Evolutionary conservation across 2,888 invertebrate species (phyloP).

Genomic region (Colletes collaris): DNA sequence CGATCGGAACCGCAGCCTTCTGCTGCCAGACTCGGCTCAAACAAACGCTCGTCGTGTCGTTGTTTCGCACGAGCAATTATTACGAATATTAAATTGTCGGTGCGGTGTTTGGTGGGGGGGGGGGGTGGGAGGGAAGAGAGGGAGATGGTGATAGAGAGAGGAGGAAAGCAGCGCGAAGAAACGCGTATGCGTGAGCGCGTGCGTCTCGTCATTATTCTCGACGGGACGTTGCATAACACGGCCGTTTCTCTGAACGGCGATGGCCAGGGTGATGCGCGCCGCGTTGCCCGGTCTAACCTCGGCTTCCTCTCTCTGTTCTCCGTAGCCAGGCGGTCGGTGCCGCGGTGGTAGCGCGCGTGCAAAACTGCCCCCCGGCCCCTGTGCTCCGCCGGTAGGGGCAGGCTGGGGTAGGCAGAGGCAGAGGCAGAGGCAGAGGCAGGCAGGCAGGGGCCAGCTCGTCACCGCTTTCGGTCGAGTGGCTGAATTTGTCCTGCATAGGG

Average conservation of each 20-base stretch:
- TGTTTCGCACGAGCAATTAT: slow-evolving; percentile 25
- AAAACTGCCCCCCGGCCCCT: slow-evolving; percentile 5
- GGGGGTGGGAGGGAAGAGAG: no score
- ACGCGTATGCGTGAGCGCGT: slow-evolving; percentile 9
- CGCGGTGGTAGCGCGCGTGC: slow-evolving; percentile 5
- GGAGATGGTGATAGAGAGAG: no score
- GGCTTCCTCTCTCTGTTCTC: not conserved
- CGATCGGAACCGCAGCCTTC: not conserved
- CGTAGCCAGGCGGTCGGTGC: not conserved
- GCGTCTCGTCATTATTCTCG: slow-evolving; percentile 50
- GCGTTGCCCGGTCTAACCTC: slow-evolving; percentile 44
- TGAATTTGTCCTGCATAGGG: slow-evolving; percentile 82
- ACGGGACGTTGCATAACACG: slow-evolving; percentile 74
- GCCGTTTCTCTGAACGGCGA: slow-evolving; percentile 58
- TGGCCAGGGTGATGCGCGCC: slow-evolving; percentile 47
- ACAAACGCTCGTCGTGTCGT: slow-evolving; percentile 4
- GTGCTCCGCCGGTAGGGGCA: not conserved
- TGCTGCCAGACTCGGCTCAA: slow-evolving; percentile 21
- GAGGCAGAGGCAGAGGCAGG: no score
- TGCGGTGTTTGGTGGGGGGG: no score
- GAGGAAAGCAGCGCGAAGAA: slow-evolving; percentile 1
- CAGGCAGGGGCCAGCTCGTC: slow-evolving; percentile 11
- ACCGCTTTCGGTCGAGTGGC: slow-evolving; percentile 70
- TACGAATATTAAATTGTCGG: not conserved
- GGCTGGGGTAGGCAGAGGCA: no score